phyloP scores from a whole-genome alignment of 2,113 vertebrate species.

The Grammomys dolichurus region DNA sequence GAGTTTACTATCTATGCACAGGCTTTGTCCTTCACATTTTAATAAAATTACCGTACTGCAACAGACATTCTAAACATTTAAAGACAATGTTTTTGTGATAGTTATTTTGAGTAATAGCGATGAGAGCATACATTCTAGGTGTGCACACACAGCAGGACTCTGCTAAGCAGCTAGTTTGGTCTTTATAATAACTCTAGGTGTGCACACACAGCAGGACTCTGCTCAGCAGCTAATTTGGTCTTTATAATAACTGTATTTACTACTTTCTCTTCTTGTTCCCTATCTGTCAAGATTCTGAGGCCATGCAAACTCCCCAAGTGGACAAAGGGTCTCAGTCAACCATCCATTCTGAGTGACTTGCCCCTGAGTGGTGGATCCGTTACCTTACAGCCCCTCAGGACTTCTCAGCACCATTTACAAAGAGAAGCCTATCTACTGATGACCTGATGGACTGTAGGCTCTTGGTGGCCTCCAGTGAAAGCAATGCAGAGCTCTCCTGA shows the following conservation, averaged over 20 bases:
- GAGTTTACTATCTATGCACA: slow-evolving; percentile 12
- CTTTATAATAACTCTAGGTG: background rate
- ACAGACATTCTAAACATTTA: slow-evolving; percentile 41
- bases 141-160: background rate
- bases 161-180: background rate
- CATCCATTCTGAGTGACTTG: background rate
- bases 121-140: background rate
- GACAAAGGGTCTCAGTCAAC: background rate
- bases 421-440: background rate
- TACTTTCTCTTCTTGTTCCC: background rate
- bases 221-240: background rate
- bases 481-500: background rate
- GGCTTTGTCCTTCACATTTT: background rate
- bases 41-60: slow-evolving; percentile 38
- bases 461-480: background rate
- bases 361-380: background rate
- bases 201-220: background rate
- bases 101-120: slow-evolving; percentile 33
- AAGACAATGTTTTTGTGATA: background rate
- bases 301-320: background rate
- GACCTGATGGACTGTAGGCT: background rate
- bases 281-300: background rate
- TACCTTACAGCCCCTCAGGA: no score
- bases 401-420: background rate
- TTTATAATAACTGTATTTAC: background rate